A percentile compares a stretch with the other conserved stretches of the same genome.
Conservation (phyloP, 2,113 vertebrate species). For the Charadrius vociferus region DNA sequence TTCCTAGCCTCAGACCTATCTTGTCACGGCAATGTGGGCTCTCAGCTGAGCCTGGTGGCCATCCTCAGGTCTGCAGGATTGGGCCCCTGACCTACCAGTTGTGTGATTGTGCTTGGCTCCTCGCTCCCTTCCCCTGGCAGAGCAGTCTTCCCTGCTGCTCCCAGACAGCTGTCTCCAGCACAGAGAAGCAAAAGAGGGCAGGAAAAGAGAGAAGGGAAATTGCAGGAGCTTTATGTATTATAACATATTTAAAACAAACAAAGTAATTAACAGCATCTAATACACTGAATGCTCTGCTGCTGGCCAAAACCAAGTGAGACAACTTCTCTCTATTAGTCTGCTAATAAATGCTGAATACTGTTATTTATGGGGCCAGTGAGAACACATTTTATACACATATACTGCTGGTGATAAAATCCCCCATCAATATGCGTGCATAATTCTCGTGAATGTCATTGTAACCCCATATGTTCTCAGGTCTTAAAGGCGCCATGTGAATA, state of each 20-base stretch:
- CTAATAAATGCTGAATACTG: background rate
- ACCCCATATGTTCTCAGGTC: background rate
- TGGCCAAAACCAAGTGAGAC: background rate
- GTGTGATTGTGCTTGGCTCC: background rate
- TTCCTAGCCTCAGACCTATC: no score
- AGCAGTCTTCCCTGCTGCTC: background rate
- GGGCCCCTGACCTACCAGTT: rapidly evolving
- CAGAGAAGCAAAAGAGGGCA: background rate
- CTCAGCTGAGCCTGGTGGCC: background rate
- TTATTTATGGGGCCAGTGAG: background rate
- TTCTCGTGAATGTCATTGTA: background rate
- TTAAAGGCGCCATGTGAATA: background rate
- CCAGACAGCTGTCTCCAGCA: background rate
- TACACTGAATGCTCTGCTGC: background rate
- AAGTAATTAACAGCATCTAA: background rate
- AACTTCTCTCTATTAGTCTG: background rate
- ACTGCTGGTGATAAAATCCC: background rate
- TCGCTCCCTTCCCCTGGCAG: rapidly evolving
- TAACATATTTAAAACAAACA: background rate
- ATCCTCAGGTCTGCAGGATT: background rate
- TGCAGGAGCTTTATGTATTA: background rate
- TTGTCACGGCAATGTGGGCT: background rate
- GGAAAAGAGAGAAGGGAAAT: background rate
- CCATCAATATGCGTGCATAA: background rate
- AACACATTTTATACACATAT: background rate